Conservation (phyloP, 2,888 invertebrate genomes). For the Perizoma affinitatum region DNA sequence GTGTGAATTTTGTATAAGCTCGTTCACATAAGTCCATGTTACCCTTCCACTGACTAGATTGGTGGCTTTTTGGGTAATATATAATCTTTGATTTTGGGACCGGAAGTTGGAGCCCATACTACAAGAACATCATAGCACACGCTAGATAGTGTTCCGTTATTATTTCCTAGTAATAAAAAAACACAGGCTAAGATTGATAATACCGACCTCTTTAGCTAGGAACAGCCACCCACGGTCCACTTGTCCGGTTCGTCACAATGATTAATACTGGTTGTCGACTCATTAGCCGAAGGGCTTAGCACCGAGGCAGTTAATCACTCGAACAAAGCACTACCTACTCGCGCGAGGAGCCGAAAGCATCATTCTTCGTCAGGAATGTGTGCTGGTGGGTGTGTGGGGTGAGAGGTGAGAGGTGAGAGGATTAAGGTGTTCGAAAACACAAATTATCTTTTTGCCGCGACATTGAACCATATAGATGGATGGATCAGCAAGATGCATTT, state of each 20-base stretch:
- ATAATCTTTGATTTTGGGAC: too few species aligned
- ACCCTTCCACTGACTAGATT: too few species aligned
- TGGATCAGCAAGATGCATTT: too few species aligned
- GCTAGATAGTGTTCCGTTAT: too few species aligned
- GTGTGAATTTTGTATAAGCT: too few species aligned
- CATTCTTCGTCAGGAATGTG: slow-evolving; percentile 84
- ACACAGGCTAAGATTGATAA: slow-evolving; percentile 30
- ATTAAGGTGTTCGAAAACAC: background rate
- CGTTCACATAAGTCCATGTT: too few species aligned
- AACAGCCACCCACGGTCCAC: slow-evolving; percentile 74
- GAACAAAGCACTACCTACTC: slow-evolving; percentile 83
- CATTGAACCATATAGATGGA: too few species aligned
- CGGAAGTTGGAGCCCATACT: too few species aligned
- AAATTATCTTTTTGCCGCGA: too few species aligned
- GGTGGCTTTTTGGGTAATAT: too few species aligned
- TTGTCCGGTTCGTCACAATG: slow-evolving; percentile 77
- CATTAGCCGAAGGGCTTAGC: slow-evolving; percentile 84
- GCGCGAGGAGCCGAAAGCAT: slow-evolving; percentile 80
- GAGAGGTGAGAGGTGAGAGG: slow-evolving; percentile 41
- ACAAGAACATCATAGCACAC: too few species aligned
- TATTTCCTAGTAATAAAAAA: background rate
- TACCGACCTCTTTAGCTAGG: slow-evolving; percentile 45
- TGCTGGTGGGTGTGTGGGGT: slow-evolving; percentile 49
- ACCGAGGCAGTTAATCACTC: slow-evolving; percentile 80
- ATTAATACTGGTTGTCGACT: slow-evolving; percentile 81